Conservation (phyloP, 2,113 vertebrate genomes). For the Takifugu flavidus region DNA sequence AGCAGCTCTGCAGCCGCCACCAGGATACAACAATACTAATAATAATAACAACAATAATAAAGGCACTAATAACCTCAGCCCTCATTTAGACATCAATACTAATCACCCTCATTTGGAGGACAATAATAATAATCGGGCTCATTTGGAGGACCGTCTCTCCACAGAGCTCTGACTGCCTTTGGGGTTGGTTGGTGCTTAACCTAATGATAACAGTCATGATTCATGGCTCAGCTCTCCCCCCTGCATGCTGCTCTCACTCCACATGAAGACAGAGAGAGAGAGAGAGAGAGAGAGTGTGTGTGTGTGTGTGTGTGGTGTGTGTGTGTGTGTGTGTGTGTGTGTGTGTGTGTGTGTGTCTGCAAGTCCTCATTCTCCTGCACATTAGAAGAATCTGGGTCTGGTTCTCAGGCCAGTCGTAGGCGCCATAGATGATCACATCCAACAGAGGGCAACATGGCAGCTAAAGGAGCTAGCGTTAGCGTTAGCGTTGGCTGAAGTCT, state of each 20-base stretch:
- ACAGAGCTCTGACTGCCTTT: conserved; percentile 66
- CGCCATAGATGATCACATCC: neutral
- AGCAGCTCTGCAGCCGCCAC: conserved; percentile 48
- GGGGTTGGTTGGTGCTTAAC: conserved; percentile 73
- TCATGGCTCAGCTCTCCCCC: conserved; percentile 70
- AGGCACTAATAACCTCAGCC: conserved; percentile 64
- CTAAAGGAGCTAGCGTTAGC: too few relatives aligned
- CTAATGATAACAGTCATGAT: conserved; percentile 76
- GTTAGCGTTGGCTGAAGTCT: too few relatives aligned
- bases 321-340: conserved; percentile 23
- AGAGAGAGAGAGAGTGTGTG: conserved; percentile 7
- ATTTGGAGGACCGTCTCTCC: conserved; percentile 67
- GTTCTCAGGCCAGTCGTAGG: too few relatives aligned
- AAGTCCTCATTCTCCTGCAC: neutral
- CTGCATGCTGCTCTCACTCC: conserved; percentile 57
- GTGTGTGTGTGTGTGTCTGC: neutral
- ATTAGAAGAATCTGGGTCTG: too few relatives aligned
- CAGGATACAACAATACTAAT: conserved; percentile 66
- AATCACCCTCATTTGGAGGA: conserved; percentile 76
- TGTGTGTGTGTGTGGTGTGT: neutral
- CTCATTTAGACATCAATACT: conserved; percentile 78
- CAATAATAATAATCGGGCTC: conserved; percentile 76
- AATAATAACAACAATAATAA: conserved; percentile 65
- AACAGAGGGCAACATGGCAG: too few relatives aligned
- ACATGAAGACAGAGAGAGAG: conserved; percentile 31